Conservation (phyloP, 2,797 vertebrate species). For the Rhinophrynus dorsalis region DNA sequence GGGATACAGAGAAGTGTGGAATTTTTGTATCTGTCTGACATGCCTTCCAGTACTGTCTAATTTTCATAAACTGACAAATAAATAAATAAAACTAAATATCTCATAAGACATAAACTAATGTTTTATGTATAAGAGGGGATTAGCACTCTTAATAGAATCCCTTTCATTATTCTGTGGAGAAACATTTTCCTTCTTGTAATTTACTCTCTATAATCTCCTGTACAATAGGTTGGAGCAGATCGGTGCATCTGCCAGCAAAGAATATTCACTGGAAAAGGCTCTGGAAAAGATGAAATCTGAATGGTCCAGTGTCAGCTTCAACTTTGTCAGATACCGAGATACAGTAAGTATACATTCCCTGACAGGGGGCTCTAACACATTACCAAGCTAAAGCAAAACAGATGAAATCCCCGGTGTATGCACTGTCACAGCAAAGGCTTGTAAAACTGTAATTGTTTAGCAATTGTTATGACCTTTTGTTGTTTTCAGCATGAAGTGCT, state of each 20-base stretch:
- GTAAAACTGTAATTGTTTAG: neutral
- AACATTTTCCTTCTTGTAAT: too few relatives aligned
- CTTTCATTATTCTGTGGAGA: too few relatives aligned
- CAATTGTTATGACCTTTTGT: neutral
- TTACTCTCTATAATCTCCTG: too few relatives aligned
- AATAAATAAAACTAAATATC: too few relatives aligned
- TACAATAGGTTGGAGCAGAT: constrained; percentile 82
- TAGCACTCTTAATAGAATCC: too few relatives aligned
- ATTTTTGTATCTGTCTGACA: too few relatives aligned
- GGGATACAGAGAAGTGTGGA: too few relatives aligned
- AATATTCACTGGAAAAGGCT: constrained; percentile 84
- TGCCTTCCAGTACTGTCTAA: too few relatives aligned
- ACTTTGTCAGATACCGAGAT: constrained; percentile 80
- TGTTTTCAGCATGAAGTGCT: neutral
- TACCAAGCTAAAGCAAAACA: neutral
- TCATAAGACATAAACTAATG: too few relatives aligned
- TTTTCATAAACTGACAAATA: too few relatives aligned
- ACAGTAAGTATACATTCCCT: constrained; percentile 70
- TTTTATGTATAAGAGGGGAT: too few relatives aligned
- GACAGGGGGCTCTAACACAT: neutral
- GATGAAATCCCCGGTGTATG: neutral
- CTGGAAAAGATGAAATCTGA: constrained; percentile 88
- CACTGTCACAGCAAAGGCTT: neutral
- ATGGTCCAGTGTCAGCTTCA: constrained; percentile 75
- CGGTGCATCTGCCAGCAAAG: constrained; percentile 83